These are phyloP conservation scores for Sphenopsis melanotis DNA, from an alignment of 2,797 vertebrate species.

Conservation along the genomic window DNA sequence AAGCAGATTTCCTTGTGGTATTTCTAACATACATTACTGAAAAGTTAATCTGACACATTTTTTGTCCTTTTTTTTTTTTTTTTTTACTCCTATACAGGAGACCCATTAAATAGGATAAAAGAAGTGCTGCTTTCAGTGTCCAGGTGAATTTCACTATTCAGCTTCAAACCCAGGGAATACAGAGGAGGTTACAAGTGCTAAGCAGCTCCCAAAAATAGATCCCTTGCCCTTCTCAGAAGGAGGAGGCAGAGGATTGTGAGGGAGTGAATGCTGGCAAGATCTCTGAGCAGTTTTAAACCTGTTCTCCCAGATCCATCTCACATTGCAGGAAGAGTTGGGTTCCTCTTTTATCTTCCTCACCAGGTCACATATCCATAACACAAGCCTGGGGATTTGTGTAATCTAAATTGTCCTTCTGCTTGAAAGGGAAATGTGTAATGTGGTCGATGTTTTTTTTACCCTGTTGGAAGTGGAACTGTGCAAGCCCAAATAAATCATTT, in stretches of 20 bases:
- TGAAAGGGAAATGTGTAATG: not conserved
- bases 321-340: not conserved
- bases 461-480: not conserved
- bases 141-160: not conserved
- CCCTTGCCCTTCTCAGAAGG: not conserved
- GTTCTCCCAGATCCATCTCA: not conserved
- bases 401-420: not conserved
- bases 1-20: not conserved
- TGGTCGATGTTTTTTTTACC: not conserved
- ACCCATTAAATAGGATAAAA: not conserved
- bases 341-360: slow-evolving; percentile 2
- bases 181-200: not conserved
- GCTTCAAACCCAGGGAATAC: not conserved
- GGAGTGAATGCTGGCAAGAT: not conserved
- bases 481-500: slow-evolving; percentile 13
- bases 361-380: not conserved
- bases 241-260: not conserved
- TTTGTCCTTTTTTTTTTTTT: not conserved
- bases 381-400: not conserved
- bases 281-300: not conserved
- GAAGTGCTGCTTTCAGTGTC: not conserved
- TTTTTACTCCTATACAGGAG: not conserved
- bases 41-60: not conserved
- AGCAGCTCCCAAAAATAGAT: not conserved
- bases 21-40: not conserved